Conservation (phyloP, 1,140 invertebrate species). For the Calephelis virginiensis region DNA sequence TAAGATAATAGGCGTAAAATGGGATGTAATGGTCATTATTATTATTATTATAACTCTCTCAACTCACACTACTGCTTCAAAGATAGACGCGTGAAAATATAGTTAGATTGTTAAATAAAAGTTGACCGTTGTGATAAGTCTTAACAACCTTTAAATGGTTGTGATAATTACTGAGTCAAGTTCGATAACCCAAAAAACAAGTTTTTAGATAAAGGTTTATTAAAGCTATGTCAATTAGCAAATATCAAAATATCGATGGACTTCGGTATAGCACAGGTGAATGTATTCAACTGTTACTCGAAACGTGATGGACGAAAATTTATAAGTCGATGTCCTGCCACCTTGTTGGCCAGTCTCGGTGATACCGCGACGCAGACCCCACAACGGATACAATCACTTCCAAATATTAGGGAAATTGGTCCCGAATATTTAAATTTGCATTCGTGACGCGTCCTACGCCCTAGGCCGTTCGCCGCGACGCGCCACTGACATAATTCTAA, state of each 20-base stretch:
- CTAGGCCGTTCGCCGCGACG: conserved; percentile 63
- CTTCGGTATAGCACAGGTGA: conserved; percentile 33
- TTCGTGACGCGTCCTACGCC: conserved; percentile 54
- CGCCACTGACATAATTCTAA: conserved; percentile 76
- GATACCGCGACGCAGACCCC: conserved; percentile 43
- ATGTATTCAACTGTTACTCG: conserved; percentile 56
- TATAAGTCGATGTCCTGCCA: conserved; percentile 74
- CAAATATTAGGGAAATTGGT: conserved; percentile 48
- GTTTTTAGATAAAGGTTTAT: conserved; percentile 12
- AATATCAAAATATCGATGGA: conserved; percentile 1
- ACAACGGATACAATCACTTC: conserved; percentile 15
- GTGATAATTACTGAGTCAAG: background rate
- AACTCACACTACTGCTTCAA: background rate
- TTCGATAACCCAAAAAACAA: conserved; percentile 11
- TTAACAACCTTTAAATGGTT: background rate
- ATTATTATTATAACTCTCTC: no score
- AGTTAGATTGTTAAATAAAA: background rate
- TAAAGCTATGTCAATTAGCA: conserved; percentile 31
- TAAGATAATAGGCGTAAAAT: no score
- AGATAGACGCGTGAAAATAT: no score
- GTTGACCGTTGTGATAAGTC: background rate
- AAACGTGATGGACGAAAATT: conserved; percentile 60
- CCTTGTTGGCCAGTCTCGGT: conserved; percentile 61
- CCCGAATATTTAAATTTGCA: conserved; percentile 57
- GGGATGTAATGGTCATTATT: no score